phyloP scores from a whole-genome alignment of 2,113 vertebrate genomes.

The Malurus cyaneus region DNA sequence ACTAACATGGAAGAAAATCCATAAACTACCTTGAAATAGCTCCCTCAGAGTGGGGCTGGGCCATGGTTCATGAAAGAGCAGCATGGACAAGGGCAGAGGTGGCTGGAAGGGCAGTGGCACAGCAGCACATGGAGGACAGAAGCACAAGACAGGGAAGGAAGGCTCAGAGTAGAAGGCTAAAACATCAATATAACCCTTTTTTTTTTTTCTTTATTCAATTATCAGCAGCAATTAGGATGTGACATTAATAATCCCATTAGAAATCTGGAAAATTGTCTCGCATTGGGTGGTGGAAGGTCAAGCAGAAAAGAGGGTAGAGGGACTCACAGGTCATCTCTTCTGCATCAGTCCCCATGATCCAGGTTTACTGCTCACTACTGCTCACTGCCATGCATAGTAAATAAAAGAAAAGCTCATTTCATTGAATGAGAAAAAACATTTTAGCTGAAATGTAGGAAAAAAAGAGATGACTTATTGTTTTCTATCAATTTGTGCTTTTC shows the following conservation, averaged over 20 bases:
- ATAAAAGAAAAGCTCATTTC: background rate
- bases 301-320: background rate
- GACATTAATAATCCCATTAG: background rate
- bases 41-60: background rate
- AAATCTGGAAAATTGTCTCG: background rate
- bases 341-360: background rate
- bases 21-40: background rate
- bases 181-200: background rate
- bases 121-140: background rate
- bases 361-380: background rate
- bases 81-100: accelerated
- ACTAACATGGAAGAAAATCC: background rate
- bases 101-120: background rate
- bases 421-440: background rate
- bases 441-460: background rate
- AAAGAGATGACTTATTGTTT: background rate
- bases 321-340: background rate
- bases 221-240: background rate
- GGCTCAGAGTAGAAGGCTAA: background rate
- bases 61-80: background rate
- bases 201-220: background rate
- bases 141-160: background rate
- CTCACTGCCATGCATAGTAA: background rate
- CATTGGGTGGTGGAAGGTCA: background rate
- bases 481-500: background rate